Conservation (phyloP, 2,888 invertebrate species). For the Ephialtes manifestator region DNA sequence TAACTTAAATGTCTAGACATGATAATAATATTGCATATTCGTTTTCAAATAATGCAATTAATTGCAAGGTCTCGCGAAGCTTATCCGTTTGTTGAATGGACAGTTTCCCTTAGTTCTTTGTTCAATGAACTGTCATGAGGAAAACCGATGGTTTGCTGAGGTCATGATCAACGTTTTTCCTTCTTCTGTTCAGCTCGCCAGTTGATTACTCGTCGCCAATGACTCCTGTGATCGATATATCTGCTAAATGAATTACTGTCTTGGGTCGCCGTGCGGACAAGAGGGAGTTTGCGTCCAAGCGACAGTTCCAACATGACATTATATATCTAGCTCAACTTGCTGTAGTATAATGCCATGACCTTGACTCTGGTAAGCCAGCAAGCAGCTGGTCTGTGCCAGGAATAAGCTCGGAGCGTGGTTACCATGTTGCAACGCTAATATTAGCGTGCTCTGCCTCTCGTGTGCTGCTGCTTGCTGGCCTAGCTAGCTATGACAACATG, state of each 20-base stretch:
- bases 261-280: background rate
- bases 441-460: conserved; percentile 77
- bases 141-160: background rate
- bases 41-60: too few relatives aligned
- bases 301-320: background rate
- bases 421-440: conserved; percentile 84
- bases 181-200: background rate
- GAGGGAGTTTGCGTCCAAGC: conserved; percentile 9
- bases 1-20: too few relatives aligned
- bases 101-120: background rate
- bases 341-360: conserved; percentile 81
- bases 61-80: too few relatives aligned
- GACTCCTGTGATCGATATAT: conserved; percentile 12
- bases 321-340: conserved; percentile 63
- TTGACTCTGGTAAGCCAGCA: conserved; percentile 84
- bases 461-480: conserved; percentile 54
- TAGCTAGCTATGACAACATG: conserved; percentile 60
- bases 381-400: conserved; percentile 83
- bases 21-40: too few relatives aligned
- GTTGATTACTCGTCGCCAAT: background rate
- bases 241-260: background rate
- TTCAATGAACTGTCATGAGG: background rate
- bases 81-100: too few relatives aligned
- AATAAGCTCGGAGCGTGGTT: conserved; percentile 83
- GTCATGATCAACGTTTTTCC: background rate